Base-by-base conservation (phyloP, 2,888 invertebrate genomes). In the Ophion ellenae region DNA sequence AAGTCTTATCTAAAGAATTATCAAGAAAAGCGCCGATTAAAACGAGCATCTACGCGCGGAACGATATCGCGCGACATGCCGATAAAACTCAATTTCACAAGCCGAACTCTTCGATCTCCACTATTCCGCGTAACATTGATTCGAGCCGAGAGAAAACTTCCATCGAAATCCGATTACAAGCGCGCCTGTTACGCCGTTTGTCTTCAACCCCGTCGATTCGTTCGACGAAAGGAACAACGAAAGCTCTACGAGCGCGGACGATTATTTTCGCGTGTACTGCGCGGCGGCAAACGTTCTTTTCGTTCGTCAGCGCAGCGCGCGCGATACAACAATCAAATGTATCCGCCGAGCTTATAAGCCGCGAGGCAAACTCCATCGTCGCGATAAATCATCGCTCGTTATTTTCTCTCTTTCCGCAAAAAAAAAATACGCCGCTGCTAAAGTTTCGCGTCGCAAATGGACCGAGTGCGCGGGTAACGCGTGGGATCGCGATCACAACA, bases 381-480 rank as follows among this genome's bases (percentile, higher is more conserved):
- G 47, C 10, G 10, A 47, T 45, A 24, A 63, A 74, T 20, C 61
- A 74, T 57, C 28, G 32, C 53, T n/a, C 57, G 32, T 36, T 57
- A n/a, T 71, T 71, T 32, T 11, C 57, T 10, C 2, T 57, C 24
- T 36, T 32, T n/a, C 5, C 24, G 17, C 11, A 24, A 53, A 28
- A 9, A 32, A 32, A 53, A 24, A 17, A 53, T 28, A 47, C 2
- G 20, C 40, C 53, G 1, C 10, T 64, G 4, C 11, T 11, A 36
- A 59, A 11, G 32, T 36, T 59, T 32, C 40, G 57, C 71, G 32
- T 57, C 57, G 40, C 73, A 64, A 80, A 64, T 64, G 36, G 57
- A 81, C 71, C 6, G 17, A 36, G 11, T 70, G 17, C 47, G 45
- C 0, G 28, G 17, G 10, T 14, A 28, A 32, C 9, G 20, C 36